phyloP scores from a whole-genome alignment of 2,797 vertebrate species.

The Danio albolineatus region DNA sequence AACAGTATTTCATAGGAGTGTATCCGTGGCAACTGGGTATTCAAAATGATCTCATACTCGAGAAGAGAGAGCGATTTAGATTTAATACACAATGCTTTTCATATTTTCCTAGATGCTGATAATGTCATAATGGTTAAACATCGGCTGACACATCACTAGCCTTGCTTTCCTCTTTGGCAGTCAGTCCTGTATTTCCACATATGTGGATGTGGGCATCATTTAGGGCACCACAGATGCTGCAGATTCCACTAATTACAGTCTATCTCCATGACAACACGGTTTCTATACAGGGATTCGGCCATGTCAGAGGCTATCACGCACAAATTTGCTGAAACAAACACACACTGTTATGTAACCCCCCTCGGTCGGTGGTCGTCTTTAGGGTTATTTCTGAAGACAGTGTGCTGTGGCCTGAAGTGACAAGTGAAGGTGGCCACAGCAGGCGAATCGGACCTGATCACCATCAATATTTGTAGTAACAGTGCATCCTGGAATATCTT shows the following conservation, averaged over 20 bases:
- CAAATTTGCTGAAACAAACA: slow-evolving; percentile 46
- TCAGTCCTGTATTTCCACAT: slow-evolving; percentile 32
- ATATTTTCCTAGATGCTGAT: background rate
- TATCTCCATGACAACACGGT: slow-evolving; percentile 69
- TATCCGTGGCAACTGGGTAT: background rate
- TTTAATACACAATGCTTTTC: background rate
- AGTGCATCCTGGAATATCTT: slow-evolving; percentile 5
- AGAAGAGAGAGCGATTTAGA: background rate
- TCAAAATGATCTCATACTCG: background rate
- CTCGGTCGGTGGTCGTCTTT: slow-evolving; percentile 48
- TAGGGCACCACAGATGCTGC: slow-evolving; percentile 52
- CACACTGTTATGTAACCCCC: slow-evolving; percentile 47
- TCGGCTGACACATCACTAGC: background rate
- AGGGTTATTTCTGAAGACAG: slow-evolving; percentile 49
- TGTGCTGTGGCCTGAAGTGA: slow-evolving; percentile 31
- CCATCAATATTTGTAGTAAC: slow-evolving; percentile 5
- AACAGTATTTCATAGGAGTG: background rate
- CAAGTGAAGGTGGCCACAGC: background rate
- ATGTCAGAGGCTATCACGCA: slow-evolving; percentile 51
- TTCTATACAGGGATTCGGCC: slow-evolving; percentile 54
- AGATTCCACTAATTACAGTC: slow-evolving; percentile 65
- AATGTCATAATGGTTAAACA: background rate
- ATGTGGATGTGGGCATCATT: slow-evolving; percentile 57
- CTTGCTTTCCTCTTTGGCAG: slow-evolving; percentile 38
- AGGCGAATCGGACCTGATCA: slow-evolving; percentile 1